Percentiles rank a stretch among this genome's conserved stretches.
Conservation (phyloP, 2,797 vertebrate genomes). For the Fringilla coelebs region DNA sequence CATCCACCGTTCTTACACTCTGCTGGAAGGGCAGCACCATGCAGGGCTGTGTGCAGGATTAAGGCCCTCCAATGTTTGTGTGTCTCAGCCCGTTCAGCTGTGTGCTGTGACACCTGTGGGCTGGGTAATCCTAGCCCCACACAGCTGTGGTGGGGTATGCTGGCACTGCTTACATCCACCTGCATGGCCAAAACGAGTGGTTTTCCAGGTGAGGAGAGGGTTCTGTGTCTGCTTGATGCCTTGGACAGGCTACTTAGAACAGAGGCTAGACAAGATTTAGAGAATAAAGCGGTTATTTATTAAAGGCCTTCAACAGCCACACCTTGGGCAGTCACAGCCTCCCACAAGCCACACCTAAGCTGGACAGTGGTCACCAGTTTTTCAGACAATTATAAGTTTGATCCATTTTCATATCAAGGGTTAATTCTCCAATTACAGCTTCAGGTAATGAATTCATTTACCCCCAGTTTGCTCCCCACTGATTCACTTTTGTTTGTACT, state of each 20-base stretch:
- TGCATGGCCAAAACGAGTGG: neutral
- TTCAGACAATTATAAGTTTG: neutral
- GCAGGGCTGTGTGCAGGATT: neutral
- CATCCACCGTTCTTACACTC: neutral
- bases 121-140: accelerated
- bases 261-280: neutral
- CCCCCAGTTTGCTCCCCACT: neutral
- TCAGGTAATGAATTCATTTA: neutral
- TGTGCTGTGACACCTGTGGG: neutral
- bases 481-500: neutral
- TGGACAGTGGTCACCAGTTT: neutral
- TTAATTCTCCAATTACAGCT: neutral
- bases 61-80: neutral
- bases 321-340: neutral
- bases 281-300: neutral
- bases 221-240: neutral
- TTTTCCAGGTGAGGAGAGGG: neutral
- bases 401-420: neutral
- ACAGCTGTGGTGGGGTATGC: neutral
- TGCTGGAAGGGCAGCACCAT: neutral
- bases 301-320: neutral
- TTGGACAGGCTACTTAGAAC: no score
- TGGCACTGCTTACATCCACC: neutral
- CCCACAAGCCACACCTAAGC: neutral
- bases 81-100: accelerated